Conservation (phyloP, 53 echinoderm and acorn worm species). For the Echinarachnius parma region DNA sequence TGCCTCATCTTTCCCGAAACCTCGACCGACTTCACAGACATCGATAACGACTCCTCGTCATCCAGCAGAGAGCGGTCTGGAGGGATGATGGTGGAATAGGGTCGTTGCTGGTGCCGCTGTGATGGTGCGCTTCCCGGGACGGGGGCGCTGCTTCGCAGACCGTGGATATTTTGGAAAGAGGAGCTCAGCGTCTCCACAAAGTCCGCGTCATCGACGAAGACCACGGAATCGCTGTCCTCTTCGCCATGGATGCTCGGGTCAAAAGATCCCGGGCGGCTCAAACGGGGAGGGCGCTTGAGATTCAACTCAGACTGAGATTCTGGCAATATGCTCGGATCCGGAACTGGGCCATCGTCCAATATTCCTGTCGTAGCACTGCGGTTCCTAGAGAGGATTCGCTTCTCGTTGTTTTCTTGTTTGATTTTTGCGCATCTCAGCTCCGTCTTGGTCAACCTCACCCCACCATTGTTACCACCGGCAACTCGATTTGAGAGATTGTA, state of each 20-base stretch:
- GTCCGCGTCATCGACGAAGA: slow-evolving; percentile 83
- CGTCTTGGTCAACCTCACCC: slow-evolving; percentile 21
- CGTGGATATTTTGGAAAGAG: slow-evolving; percentile 74
- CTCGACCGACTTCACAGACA: slow-evolving; percentile 25
- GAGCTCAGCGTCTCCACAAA: slow-evolving; percentile 64
- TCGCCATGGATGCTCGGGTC: slow-evolving; percentile 75
- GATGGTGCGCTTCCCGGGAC: slow-evolving; percentile 51
- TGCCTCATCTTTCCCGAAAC: slow-evolving; percentile 60
- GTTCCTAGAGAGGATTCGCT: slow-evolving; percentile 41
- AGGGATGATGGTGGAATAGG: slow-evolving; percentile 58
- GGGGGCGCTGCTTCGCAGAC: slow-evolving; percentile 74
- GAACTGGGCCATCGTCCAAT: slow-evolving; percentile 59
- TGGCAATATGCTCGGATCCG: slow-evolving; percentile 52
- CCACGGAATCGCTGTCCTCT: slow-evolving; percentile 75
- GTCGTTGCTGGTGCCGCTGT: slow-evolving; percentile 59
- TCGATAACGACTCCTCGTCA: slow-evolving; percentile 42
- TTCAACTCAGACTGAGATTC: slow-evolving; percentile 57
- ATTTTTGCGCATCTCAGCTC: slow-evolving; percentile 20
- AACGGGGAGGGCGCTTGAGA: slow-evolving; percentile 34
- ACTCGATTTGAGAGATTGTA: slow-evolving; percentile 12
- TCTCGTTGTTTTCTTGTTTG: slow-evolving; percentile 16
- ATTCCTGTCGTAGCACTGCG: slow-evolving; percentile 59
- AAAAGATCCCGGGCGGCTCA: slow-evolving; percentile 65
- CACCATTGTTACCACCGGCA: slow-evolving; percentile 5
- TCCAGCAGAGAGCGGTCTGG: slow-evolving; percentile 49